Conservation (phyloP, 2,888 invertebrate genomes). For the Acanthosoma haemorrhoidale region DNA sequence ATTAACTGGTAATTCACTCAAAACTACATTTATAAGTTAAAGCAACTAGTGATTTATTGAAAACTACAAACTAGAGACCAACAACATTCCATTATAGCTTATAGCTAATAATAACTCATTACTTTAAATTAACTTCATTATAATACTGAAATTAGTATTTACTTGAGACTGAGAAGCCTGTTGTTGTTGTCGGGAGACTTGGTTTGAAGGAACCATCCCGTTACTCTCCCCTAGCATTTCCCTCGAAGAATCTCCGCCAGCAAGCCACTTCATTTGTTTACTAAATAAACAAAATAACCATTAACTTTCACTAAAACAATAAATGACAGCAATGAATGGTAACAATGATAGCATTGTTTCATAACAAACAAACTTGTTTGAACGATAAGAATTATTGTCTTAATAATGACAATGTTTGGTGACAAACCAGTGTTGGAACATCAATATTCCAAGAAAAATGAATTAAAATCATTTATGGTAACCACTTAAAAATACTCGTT, state of each 20-base stretch:
- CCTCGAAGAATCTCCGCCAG: slow-evolving; percentile 42
- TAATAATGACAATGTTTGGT: too few relatives aligned
- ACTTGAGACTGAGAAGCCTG: slow-evolving; percentile 42
- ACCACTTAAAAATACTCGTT: not conserved
- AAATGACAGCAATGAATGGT: too few relatives aligned
- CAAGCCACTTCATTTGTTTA: slow-evolving; percentile 44
- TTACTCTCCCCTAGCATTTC: slow-evolving; percentile 44
- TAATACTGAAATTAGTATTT: too few relatives aligned
- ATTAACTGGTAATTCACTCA: too few relatives aligned
- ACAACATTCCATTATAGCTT: too few relatives aligned
- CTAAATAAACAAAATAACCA: not conserved
- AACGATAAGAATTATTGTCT: not conserved
- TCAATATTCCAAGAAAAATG: not conserved
- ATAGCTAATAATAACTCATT: too few relatives aligned
- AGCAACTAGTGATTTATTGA: too few relatives aligned
- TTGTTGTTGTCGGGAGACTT: slow-evolving; percentile 41
- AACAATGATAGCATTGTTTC: not conserved
- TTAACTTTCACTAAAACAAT: not conserved
- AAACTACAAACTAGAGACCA: too few relatives aligned
- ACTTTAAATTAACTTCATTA: too few relatives aligned
- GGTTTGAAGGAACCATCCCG: slow-evolving; percentile 41
- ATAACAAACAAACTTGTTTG: not conserved
- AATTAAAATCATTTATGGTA: not conserved
- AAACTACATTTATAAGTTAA: too few relatives aligned
- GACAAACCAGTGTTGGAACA: not conserved